These are phyloP conservation scores for Nanger granti DNA, from an alignment of 2,113 vertebrate genomes.

Conservation along the genomic window DNA sequence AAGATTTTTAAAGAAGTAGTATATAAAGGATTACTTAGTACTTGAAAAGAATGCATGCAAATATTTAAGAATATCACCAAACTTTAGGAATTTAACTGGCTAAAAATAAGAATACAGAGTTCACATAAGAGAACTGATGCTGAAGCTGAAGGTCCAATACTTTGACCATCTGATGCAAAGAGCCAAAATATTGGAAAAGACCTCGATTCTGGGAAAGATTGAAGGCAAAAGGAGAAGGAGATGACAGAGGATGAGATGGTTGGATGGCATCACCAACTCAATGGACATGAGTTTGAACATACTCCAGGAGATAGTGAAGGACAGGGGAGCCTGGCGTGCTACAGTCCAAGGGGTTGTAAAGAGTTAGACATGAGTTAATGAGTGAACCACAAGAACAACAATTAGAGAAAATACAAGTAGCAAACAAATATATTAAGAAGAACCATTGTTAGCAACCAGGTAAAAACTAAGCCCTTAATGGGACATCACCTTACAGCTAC, in stretches of 20 bases:
- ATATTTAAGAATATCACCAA: constrained; percentile 10
- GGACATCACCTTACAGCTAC: background rate
- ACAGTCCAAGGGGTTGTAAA: background rate
- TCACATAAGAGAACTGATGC: background rate
- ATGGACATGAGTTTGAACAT: background rate
- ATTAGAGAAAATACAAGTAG: constrained; percentile 3
- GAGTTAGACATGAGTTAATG: background rate
- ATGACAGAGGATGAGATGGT: background rate
- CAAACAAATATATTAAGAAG: constrained; percentile 10
- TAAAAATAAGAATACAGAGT: background rate
- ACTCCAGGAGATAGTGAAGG: background rate
- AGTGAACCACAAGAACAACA: background rate
- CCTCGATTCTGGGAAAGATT: background rate
- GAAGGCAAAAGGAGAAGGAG: background rate
- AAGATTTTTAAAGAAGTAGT: background rate
- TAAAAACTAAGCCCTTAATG: background rate
- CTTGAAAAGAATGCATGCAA: constrained; percentile 3
- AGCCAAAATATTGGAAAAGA: background rate
- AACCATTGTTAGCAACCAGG: background rate
- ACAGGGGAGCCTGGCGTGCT: background rate
- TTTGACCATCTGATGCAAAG: background rate
- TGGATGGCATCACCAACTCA: background rate
- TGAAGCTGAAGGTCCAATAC: background rate
- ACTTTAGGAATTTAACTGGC: background rate
- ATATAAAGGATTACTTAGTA: background rate